Evolutionary conservation across 2,797 vertebrate genomes (phyloP), one percentile per base, ranked within the genome.

Genomic region (Delichon dasypus): DNA sequence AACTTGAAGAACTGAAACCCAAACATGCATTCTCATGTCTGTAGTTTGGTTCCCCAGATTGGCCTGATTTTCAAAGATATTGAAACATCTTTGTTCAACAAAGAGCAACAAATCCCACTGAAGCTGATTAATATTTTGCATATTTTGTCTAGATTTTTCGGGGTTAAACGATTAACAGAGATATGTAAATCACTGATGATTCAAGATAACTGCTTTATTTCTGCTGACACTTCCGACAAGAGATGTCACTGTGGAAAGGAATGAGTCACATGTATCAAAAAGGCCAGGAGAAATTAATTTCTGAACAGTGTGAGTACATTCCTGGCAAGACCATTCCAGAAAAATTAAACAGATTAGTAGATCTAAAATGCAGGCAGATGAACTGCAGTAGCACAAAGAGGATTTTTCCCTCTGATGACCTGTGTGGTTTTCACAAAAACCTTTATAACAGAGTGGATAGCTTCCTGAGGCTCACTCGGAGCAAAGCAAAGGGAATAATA

Each of bases 181-280:
- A 73, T 40, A 84, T 74, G 67, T 50, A 96, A 93, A 97, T 81
- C 48, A 73, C 14, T 27, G 64, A 76, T 79, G 71, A 89, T 84
- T 55, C 74, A 64, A 82, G 83, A 91, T 93, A 93, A 90, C 71
- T 60, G 48, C 26, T 90, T 88, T 64, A 70, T 76, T 89, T 94
- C 64, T 92, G 65, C 60, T 90, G 89, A 50, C 13, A 17, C 25
- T 54, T 90, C 79, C 14, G 42, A 81, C 70, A 61, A 91, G 40
- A 71, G 64, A 53, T 74, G 60, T 78, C 85, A 94, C 45, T 0
- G 1, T 82, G 27, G 55, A 81, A 85, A 90, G 83, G 88, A 96
- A 85, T 93, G 85, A 96, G 64, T 93, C 91, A 94, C 54, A 44
- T 77, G 54, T 62, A 89, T 88, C 79, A 81, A 58, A 94, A 83